Conservation (phyloP, 1,140 invertebrate genomes). For the Nixonia krombeini region DNA sequence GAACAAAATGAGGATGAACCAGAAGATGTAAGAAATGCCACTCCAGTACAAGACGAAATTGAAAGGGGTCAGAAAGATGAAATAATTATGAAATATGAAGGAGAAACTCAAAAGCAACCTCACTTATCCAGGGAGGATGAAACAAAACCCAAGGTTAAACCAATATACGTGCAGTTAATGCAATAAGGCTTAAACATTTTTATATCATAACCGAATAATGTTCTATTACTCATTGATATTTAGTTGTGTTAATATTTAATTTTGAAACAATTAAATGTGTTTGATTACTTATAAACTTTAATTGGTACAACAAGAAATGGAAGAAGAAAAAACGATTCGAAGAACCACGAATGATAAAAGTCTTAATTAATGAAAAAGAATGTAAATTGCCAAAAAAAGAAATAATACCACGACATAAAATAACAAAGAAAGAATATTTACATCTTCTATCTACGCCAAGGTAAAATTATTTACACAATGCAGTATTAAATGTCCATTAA, state of each 20-base stretch:
- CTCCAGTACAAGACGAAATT: constrained; percentile 53
- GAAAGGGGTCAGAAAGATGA: constrained; percentile 40
- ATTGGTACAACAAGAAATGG: neutral
- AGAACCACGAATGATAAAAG: constrained; percentile 26
- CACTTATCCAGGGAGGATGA: constrained; percentile 1
- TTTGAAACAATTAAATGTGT: neutral
- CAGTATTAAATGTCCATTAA: too few relatives aligned
- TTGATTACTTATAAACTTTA: constrained; percentile 4
- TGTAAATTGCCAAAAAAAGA: constrained; percentile 45
- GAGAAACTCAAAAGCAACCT: constrained; percentile 6
- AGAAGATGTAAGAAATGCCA: constrained; percentile 45
- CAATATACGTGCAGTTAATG: too few relatives aligned
- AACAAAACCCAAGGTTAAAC: neutral
- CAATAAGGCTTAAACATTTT: too few relatives aligned
- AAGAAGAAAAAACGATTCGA: constrained; percentile 1
- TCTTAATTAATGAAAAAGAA: constrained; percentile 44
- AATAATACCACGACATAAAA: constrained; percentile 49
- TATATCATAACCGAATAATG: too few relatives aligned
- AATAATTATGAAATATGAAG: constrained; percentile 10
- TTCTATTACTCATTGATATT: too few relatives aligned
- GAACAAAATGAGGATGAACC: constrained; percentile 51
- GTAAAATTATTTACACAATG: constrained; percentile 37
- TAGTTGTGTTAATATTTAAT: too few relatives aligned
- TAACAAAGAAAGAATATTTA: constrained; percentile 54
- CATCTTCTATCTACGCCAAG: constrained; percentile 53